Evolutionary conservation across 2,113 vertebrate genomes (phyloP).

Genomic region (Lepisosteus osseus): DNA sequence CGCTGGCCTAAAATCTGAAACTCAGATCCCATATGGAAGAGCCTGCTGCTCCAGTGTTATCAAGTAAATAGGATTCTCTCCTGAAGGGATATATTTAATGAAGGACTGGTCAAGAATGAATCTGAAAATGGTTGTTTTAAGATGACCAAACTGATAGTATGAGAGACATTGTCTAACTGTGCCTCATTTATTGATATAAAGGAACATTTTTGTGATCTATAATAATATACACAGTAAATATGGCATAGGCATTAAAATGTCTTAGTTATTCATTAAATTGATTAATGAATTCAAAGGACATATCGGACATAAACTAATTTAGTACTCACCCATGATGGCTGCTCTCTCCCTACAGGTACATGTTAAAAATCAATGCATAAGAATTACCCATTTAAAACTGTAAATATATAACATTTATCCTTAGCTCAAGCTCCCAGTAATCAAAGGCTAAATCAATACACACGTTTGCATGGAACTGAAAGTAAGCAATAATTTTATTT

Average conservation of each 20-base stretch:
- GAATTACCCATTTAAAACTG: not conserved
- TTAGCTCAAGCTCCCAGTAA: not conserved
- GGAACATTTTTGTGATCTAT: no score
- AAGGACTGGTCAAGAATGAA: slow-evolving; percentile 13
- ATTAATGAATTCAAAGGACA: no score
- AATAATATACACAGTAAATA: no score
- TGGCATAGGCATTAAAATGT: no score
- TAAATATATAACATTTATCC: not conserved
- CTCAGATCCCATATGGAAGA: slow-evolving; percentile 26
- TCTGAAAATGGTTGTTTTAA: slow-evolving; percentile 23
- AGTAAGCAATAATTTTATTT: slow-evolving; percentile 15
- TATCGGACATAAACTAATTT: no score
- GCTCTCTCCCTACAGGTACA: no score
- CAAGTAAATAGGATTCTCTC: slow-evolving; percentile 39
- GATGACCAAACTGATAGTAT: not conserved
- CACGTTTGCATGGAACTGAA: slow-evolving; percentile 15
- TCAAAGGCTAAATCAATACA: slow-evolving; percentile 2
- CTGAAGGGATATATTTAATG: slow-evolving; percentile 26
- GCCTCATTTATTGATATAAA: no score
- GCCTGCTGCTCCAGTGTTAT: slow-evolving; percentile 28
- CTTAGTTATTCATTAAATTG: no score
- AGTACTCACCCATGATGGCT: no score
- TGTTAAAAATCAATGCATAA: not conserved
- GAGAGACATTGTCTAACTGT: no score
- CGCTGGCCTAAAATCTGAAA: slow-evolving; percentile 31